A percentile compares a stretch with the other conserved stretches of the same genome.
Conservation (phyloP, 2,888 invertebrate genomes). For the Metallyticus violacea region DNA sequence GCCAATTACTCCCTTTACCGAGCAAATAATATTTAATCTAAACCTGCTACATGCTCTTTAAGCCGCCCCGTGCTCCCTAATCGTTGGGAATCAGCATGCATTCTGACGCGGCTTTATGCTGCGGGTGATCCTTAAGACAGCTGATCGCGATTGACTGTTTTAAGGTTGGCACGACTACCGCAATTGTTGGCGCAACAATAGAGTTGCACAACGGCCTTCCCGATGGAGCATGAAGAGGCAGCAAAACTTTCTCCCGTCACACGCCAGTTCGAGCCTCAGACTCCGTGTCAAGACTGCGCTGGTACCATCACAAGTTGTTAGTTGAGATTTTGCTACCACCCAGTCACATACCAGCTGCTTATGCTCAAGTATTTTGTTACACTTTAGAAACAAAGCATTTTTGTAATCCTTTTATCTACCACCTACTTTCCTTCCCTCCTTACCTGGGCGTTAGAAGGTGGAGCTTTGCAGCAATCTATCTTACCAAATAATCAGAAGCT, state of each 20-base stretch:
- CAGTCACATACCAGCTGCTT: no score
- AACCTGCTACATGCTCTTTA: no score
- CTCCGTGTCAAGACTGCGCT: not conserved
- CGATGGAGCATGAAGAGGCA: not conserved
- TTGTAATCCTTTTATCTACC: no score
- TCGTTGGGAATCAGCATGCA: not conserved
- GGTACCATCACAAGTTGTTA: no score
- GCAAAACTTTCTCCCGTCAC: not conserved
- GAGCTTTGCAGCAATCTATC: not conserved
- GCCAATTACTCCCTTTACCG: no score
- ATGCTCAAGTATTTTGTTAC: no score
- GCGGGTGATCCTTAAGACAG: not conserved
- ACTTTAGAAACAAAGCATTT: no score
- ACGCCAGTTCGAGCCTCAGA: not conserved
- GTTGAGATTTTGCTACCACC: no score
- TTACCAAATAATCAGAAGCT: not conserved
- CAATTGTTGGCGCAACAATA: not conserved
- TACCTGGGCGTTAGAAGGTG: no score
- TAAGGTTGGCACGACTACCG: not conserved
- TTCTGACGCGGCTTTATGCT: not conserved
- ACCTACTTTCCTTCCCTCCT: no score
- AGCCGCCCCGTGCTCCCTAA: not conserved
- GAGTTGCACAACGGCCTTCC: not conserved
- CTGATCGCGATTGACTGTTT: not conserved
- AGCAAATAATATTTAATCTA: no score